These are phyloP conservation scores for Hippocampus zosterae DNA, from an alignment of 2,113 vertebrate genomes.

Conservation along the genomic window DNA sequence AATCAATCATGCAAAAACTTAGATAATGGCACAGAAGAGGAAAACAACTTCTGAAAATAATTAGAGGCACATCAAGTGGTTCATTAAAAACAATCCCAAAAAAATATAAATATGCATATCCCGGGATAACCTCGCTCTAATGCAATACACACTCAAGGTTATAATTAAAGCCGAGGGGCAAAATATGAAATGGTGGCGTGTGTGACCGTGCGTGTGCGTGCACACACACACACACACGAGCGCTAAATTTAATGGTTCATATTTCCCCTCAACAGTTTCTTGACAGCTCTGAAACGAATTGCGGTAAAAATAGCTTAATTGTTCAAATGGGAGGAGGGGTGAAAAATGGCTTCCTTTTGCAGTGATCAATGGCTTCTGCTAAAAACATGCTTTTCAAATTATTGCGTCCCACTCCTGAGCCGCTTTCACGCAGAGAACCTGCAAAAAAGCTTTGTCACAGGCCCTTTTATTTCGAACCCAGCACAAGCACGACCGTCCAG, in stretches of 20 bases:
- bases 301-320: constrained; percentile 67
- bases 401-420: background rate
- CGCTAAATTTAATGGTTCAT: constrained; percentile 56
- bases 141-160: constrained; percentile 10
- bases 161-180: constrained; percentile 49
- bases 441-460: background rate
- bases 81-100: constrained; percentile 31
- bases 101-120: background rate
- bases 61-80: constrained; percentile 15
- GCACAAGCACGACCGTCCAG: no score
- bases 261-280: constrained; percentile 50
- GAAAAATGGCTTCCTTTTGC: constrained; percentile 59
- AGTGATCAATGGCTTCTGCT: constrained; percentile 56
- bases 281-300: constrained; percentile 48
- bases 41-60: constrained; percentile 13
- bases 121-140: constrained; percentile 7
- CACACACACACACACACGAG: constrained; percentile 8
- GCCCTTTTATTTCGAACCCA: no score
- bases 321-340: constrained; percentile 44
- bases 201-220: constrained; percentile 3
- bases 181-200: constrained; percentile 44
- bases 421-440: background rate
- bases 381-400: constrained; percentile 24
- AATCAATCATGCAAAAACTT: background rate
- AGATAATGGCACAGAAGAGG: constrained; percentile 20